Conservation (phyloP, 2,113 vertebrate species). For the Tragelaphus buxtoni region DNA sequence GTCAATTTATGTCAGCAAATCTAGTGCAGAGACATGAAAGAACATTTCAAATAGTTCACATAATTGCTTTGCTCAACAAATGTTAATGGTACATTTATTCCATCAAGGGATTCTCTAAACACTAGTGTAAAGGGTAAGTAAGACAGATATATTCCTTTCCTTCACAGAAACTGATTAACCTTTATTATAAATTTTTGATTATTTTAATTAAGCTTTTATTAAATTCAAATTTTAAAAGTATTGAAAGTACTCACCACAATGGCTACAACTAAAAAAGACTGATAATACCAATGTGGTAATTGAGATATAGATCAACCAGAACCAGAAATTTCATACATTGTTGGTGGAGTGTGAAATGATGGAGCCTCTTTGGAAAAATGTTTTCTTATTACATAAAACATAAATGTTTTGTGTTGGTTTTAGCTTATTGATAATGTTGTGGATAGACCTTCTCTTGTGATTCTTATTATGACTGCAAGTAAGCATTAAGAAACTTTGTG, state of each 20-base stretch:
- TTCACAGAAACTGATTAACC: not conserved
- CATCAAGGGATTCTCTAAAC: not conserved
- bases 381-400: not conserved
- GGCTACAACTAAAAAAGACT: not conserved
- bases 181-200: not conserved
- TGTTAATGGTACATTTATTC: not conserved
- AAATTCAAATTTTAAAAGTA: not conserved
- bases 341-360: not conserved
- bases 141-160: not conserved
- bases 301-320: not conserved
- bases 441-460: not conserved
- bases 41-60: not conserved
- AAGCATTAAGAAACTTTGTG: not conserved
- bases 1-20: not conserved
- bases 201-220: not conserved
- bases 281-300: not conserved
- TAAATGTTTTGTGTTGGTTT: not conserved
- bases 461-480: not conserved
- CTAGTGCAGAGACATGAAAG: not conserved
- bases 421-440: not conserved
- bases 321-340: not conserved
- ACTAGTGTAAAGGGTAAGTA: not conserved
- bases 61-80: not conserved
- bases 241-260: not conserved
- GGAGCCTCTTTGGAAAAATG: not conserved